Evolutionary conservation across 2,888 invertebrate species (phyloP).

Genomic region (Epistrophella euchroma): DNA sequence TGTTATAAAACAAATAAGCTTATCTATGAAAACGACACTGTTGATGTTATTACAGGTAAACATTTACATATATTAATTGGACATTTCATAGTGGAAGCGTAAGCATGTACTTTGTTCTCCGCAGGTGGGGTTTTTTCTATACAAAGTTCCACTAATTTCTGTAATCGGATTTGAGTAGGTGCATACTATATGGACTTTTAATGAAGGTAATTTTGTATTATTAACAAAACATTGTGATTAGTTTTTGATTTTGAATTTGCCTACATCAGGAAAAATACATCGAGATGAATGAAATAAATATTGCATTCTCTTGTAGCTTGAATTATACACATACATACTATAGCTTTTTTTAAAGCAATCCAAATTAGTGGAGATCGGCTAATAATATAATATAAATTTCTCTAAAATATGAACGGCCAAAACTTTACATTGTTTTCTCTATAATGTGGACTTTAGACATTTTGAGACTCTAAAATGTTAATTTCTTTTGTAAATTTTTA

Average conservation of each 20-base stretch:
- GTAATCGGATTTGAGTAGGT: background rate
- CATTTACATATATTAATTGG: background rate
- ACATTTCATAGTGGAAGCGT: conserved; percentile 12
- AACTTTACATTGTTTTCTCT: too few species aligned
- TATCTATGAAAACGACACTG: conserved; percentile 54
- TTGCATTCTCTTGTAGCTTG: background rate
- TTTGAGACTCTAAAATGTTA: too few species aligned
- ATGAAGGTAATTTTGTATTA: conserved; percentile 23
- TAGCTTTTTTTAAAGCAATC: too few species aligned
- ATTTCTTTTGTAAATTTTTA: too few species aligned
- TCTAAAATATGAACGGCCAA: too few species aligned
- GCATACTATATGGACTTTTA: background rate
- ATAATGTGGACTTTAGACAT: too few species aligned
- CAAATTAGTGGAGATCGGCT: too few species aligned
- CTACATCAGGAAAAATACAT: background rate
- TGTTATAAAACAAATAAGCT: conserved; percentile 53
- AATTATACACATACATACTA: too few species aligned
- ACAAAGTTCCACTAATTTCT: conserved; percentile 22
- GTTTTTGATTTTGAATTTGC: conserved; percentile 24
- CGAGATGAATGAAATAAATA: background rate
- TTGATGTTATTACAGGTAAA: conserved; percentile 8
- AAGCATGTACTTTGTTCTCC: conserved; percentile 24
- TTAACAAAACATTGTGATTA: conserved; percentile 35
- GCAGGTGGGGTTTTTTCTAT: background rate
- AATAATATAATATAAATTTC: too few species aligned